Percentiles rank a stretch among this genome's conserved stretches.
Conservation (phyloP, 2,888 invertebrate species). For the Acronicta psi region DNA sequence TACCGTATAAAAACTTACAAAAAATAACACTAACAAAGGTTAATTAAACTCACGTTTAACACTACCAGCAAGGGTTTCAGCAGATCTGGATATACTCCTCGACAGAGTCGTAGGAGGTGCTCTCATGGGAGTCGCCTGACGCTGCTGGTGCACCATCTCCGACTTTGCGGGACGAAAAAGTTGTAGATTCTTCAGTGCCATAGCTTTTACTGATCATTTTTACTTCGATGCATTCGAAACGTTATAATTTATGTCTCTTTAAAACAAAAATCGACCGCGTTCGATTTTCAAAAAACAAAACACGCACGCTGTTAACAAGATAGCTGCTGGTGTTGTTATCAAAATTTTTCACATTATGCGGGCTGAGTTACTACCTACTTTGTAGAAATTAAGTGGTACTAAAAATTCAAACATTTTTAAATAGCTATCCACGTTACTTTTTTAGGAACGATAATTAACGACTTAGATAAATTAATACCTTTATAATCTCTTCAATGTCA, state of each 20-base stretch:
- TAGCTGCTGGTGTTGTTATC: slow-evolving; percentile 52
- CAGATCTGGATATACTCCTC: slow-evolving; percentile 80
- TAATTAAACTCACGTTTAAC: slow-evolving; percentile 59
- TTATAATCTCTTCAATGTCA: slow-evolving; percentile 45
- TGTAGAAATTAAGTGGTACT: slow-evolving; percentile 25
- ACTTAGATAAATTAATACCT: slow-evolving; percentile 41
- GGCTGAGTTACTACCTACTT: slow-evolving; percentile 38
- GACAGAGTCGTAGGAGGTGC: slow-evolving; percentile 79
- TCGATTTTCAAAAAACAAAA: slow-evolving; percentile 33
- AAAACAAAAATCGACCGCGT: slow-evolving; percentile 11
- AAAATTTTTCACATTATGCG: slow-evolving; percentile 52
- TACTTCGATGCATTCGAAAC: slow-evolving; percentile 25
- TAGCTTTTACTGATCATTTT: slow-evolving; percentile 58
- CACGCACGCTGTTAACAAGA: slow-evolving; percentile 29
- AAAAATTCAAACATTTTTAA: slow-evolving; percentile 7
- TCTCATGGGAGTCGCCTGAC: slow-evolving; percentile 79
- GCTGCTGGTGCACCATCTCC: slow-evolving; percentile 77
- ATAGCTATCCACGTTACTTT: slow-evolving; percentile 10
- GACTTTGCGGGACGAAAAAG: slow-evolving; percentile 75
- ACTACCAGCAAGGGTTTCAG: slow-evolving; percentile 78
- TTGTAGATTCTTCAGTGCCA: slow-evolving; percentile 83
- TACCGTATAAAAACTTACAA: no score
- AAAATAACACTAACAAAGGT: no score
- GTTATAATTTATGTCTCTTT: slow-evolving; percentile 23
- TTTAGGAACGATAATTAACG: slow-evolving; percentile 30